These are phyloP conservation scores for Pachliopta kotzebuea DNA, from an alignment of 2,888 invertebrate genomes.

Conservation along the genomic window DNA sequence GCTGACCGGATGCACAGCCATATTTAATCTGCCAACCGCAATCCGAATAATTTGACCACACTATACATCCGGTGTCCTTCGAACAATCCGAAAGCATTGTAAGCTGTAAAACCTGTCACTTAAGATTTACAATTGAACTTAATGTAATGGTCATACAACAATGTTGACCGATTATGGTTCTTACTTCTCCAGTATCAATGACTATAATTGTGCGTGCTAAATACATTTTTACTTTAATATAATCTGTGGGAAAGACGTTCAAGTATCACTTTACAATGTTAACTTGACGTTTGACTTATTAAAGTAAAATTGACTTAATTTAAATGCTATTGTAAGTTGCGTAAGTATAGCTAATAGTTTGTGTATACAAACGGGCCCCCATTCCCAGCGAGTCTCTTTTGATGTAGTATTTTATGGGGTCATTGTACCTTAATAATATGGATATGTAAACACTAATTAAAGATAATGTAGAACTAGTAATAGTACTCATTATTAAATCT, in stretches of 20 bases:
- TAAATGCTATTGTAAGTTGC: too few species aligned
- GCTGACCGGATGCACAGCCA: constrained; percentile 59
- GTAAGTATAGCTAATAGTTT: too few species aligned
- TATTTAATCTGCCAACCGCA: constrained; percentile 65
- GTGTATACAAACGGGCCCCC: too few species aligned
- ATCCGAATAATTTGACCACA: constrained; percentile 65
- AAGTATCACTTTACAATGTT: constrained; percentile 39
- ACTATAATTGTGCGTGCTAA: constrained; percentile 33
- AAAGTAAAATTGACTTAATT: too few species aligned
- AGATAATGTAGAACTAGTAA: too few species aligned
- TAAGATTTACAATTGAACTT: constrained; percentile 40
- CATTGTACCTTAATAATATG: too few species aligned
- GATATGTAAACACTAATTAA: too few species aligned
- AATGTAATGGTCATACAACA: constrained; percentile 6
- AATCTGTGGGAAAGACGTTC: constrained; percentile 59
- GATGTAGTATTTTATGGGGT: too few species aligned
- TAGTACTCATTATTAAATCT: too few species aligned
- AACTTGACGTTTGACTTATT: neutral
- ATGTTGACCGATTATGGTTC: neutral
- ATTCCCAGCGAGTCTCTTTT: too few species aligned
- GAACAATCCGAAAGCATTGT: constrained; percentile 32
- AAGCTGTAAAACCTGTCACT: constrained; percentile 32
- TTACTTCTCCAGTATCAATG: constrained; percentile 9
- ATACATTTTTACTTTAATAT: constrained; percentile 36
- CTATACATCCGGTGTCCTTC: constrained; percentile 65